Evolutionary conservation across 2,113 vertebrate species (phyloP).

Genomic region (Alces alces): DNA sequence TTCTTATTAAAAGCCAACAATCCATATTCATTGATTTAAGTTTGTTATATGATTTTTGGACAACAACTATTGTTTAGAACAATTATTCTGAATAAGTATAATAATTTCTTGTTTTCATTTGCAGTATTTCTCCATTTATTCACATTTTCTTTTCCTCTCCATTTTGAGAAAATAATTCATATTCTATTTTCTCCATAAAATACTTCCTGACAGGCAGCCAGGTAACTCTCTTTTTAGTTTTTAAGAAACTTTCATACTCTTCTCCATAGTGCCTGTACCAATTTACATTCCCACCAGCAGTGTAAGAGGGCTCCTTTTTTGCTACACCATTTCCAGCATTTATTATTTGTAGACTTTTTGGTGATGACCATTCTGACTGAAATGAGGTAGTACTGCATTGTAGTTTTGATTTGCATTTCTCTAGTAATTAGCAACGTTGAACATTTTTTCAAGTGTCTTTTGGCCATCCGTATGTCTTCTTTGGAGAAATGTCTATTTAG

Average conservation of each 20-base stretch:
- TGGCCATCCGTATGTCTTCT: neutral
- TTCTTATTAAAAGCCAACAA: neutral
- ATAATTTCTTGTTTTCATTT: slow-evolving; percentile 11
- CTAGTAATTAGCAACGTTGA: neutral
- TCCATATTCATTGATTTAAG: neutral
- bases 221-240: neutral
- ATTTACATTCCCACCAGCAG: neutral
- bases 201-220: neutral
- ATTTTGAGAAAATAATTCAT: neutral
- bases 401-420: neutral
- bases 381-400: neutral
- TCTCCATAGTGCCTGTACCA: neutral
- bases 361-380: neutral
- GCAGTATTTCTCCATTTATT: neutral
- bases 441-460: neutral
- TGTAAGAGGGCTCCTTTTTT: neutral
- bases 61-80: neutral
- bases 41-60: slow-evolving; percentile 2
- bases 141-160: neutral
- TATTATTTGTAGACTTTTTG: neutral
- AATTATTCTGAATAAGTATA: neutral
- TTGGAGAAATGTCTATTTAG: neutral
- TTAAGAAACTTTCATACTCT: neutral
- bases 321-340: neutral
- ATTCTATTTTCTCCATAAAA: neutral